phyloP scores from a whole-genome alignment of 2,113 vertebrate genomes.

The Amazona guildingii region DNA sequence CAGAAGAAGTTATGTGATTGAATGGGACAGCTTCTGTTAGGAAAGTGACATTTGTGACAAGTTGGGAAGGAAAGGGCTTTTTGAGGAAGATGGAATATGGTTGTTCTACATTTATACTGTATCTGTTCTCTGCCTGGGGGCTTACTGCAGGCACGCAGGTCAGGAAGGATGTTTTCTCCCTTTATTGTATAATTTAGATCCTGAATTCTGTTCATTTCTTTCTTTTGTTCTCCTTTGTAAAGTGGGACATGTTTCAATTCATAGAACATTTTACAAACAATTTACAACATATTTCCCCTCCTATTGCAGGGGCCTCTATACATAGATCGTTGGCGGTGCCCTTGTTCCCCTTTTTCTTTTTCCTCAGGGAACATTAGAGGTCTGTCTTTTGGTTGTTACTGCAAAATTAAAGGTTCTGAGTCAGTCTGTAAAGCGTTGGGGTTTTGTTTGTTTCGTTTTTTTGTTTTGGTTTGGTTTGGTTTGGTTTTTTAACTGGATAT shows the following conservation, averaged over 20 bases:
- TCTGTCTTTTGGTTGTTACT: not conserved
- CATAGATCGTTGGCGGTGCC: not conserved
- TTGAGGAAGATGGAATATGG: not conserved
- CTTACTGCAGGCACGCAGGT: constrained; percentile 7
- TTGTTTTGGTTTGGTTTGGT: too few relatives aligned
- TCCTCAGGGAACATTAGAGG: not conserved
- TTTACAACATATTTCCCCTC: not conserved
- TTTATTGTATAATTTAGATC: constrained; percentile 18
- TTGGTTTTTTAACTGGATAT: not conserved
- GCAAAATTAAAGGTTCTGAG: not conserved
- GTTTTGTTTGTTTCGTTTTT: too few relatives aligned
- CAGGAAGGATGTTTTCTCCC: not conserved
- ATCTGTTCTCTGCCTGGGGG: constrained; percentile 17
- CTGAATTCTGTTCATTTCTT: constrained; percentile 14
- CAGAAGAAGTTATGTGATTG: not conserved
- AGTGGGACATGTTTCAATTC: not conserved
- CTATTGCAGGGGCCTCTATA: not conserved
- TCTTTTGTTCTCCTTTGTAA: not conserved
- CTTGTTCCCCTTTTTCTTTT: not conserved
- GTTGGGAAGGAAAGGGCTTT: not conserved
- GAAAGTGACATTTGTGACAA: not conserved
- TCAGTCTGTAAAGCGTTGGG: not conserved
- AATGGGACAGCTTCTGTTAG: not conserved
- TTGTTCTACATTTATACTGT: not conserved
- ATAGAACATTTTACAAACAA: not conserved